A percentile compares a stretch with the other conserved stretches of the same genome.
Conservation (phyloP, 2,113 vertebrate species). For the Ciconia maguari region DNA sequence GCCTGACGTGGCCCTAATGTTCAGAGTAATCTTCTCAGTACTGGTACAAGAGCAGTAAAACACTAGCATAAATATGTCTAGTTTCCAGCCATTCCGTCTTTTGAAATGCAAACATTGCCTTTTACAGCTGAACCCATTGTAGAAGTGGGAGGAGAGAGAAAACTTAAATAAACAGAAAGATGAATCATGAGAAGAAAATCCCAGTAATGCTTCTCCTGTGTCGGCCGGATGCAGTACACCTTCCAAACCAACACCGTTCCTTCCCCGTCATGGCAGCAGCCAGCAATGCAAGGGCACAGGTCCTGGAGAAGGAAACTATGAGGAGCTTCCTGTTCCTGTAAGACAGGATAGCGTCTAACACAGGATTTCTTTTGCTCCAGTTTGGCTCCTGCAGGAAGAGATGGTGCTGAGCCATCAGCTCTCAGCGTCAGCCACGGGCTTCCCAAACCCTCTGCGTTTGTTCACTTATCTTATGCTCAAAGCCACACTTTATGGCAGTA, state of each 20-base stretch:
- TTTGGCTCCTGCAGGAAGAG: not conserved
- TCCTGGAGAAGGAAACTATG: not conserved
- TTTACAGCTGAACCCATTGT: not conserved
- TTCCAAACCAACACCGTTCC: not conserved
- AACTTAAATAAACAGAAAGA: not conserved
- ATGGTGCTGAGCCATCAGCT: not conserved
- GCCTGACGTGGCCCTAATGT: not conserved
- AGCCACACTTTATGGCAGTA: rapidly evolving
- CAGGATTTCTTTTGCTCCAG: rapidly evolving
- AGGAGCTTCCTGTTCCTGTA: not conserved
- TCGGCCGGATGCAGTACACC: rapidly evolving
- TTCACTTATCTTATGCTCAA: rapidly evolving
- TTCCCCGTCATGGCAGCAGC: not conserved
- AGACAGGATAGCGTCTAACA: rapidly evolving
- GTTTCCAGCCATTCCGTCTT: not conserved
- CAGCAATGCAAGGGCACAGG: not conserved
- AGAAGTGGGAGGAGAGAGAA: not conserved
- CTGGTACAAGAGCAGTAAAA: not conserved
- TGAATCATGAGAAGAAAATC: not conserved
- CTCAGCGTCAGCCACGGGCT: rapidly evolving
- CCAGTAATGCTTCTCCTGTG: not conserved
- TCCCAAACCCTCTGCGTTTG: not conserved
- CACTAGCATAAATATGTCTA: rapidly evolving
- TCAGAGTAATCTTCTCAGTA: not conserved
- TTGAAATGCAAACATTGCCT: not conserved